Evolutionary conservation across 1,140 invertebrate species (phyloP).

Genomic region (Scaptomyza hsui): DNA sequence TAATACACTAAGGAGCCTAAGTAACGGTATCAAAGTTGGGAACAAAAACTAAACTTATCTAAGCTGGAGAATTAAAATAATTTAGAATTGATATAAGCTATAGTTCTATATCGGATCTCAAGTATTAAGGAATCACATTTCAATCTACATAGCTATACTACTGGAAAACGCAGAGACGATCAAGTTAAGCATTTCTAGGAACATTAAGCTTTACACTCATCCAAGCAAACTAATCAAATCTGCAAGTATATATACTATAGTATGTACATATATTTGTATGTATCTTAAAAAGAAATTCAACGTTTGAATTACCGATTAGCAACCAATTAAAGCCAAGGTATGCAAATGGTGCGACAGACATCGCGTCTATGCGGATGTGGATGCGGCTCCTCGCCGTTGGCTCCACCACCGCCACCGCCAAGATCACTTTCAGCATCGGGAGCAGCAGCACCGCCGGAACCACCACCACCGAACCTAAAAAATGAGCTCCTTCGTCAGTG

Average conservation of each 20-base stretch:
- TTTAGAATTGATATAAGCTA: neutral
- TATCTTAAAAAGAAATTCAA: neutral
- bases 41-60: too few species aligned
- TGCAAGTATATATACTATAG: conserved; percentile 11
- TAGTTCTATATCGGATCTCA: neutral
- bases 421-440: conserved; percentile 1
- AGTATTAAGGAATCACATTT: neutral
- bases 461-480: conserved; percentile 66
- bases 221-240: neutral
- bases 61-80: too few species aligned
- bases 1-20: too few species aligned
- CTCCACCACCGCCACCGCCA: conserved; percentile 50
- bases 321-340: conserved; percentile 72
- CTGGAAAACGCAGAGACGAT: neutral
- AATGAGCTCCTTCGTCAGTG: conserved; percentile 84
- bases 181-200: conserved; percentile 10
- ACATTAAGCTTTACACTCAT: neutral
- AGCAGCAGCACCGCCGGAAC: conserved; percentile 12
- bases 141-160: neutral
- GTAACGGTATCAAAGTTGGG: too few species aligned
- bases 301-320: neutral
- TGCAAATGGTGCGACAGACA: conserved; percentile 79
- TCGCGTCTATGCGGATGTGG: conserved; percentile 65
- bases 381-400: conserved; percentile 67
- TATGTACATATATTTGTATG: too few species aligned